These are phyloP conservation scores for Lagopus leucura DNA, from an alignment of 2,113 vertebrate genomes.

Conservation along the genomic window DNA sequence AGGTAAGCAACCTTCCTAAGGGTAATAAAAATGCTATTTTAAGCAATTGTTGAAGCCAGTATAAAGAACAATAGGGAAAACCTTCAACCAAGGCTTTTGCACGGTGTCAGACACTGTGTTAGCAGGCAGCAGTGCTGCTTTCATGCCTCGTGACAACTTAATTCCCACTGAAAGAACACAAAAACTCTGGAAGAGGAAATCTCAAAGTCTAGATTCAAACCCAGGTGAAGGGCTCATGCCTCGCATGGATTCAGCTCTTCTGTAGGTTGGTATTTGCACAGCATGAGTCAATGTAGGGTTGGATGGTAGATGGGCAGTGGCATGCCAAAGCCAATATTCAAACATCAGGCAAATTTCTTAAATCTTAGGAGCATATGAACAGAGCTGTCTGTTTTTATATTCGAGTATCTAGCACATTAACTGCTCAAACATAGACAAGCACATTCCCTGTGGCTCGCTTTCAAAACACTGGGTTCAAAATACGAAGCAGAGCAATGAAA, in stretches of 20 bases:
- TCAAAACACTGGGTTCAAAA: background rate
- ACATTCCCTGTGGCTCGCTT: background rate
- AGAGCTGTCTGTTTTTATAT: background rate
- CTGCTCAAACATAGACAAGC: background rate
- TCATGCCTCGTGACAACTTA: background rate
- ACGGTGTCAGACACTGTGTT: rapidly evolving
- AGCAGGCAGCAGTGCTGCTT: background rate
- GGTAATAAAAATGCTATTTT: background rate
- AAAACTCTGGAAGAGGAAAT: background rate
- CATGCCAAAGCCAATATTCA: background rate
- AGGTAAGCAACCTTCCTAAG: background rate
- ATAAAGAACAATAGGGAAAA: background rate
- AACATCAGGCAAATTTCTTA: background rate
- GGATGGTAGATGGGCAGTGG: background rate
- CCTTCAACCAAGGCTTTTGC: background rate
- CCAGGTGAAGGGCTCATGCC: background rate
- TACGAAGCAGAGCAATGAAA: background rate
- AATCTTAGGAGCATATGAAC: background rate
- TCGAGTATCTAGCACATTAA: background rate
- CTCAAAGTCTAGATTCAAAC: background rate
- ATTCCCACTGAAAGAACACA: background rate
- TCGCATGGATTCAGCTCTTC: rapidly evolving
- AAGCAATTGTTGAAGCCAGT: background rate
- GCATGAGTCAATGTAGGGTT: rapidly evolving
- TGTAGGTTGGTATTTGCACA: rapidly evolving